Conservation (phyloP, 2,888 invertebrate genomes). For the Latrodectus hesperus region DNA sequence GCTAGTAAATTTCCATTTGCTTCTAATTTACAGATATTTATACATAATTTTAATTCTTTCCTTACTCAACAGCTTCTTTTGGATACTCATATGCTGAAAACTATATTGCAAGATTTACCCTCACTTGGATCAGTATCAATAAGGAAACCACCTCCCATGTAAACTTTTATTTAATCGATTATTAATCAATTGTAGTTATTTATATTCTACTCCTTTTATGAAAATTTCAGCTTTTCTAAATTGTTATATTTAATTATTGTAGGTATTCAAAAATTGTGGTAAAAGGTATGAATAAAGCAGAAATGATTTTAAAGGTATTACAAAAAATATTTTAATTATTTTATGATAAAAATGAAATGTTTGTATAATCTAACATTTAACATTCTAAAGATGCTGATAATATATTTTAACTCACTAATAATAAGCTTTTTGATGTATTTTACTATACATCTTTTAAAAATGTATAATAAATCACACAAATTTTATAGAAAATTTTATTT, state of each 20-base stretch:
- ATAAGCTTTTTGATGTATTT: too few species aligned
- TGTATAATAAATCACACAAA: too few species aligned
- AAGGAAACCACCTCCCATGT: slow-evolving; percentile 91
- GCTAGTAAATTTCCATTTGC: background rate
- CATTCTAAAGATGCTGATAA: too few species aligned
- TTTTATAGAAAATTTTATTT: too few species aligned
- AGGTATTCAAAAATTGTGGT: slow-evolving; percentile 83
- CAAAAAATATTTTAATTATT: too few species aligned
- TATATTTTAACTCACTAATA: too few species aligned
- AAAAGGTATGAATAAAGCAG: slow-evolving; percentile 96
- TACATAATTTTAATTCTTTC: background rate
- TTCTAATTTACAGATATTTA: background rate
- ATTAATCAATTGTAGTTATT: background rate
- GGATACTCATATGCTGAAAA: slow-evolving; percentile 93
- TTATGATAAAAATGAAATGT: too few species aligned
- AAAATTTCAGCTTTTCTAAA: background rate
- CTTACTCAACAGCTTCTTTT: slow-evolving; percentile 79
- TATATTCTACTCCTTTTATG: background rate
- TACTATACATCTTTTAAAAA: too few species aligned
- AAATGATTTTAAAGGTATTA: slow-evolving; percentile 92
- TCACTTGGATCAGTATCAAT: slow-evolving; percentile 90
- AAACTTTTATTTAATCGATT: slow-evolving; percentile 72
- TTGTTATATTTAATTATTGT: slow-evolving; percentile 63
- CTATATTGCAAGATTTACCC: slow-evolving; percentile 93
- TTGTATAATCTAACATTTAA: too few species aligned